Evolutionary conservation across 2,888 invertebrate genomes (phyloP).

Genomic region (Acronicta psi): DNA sequence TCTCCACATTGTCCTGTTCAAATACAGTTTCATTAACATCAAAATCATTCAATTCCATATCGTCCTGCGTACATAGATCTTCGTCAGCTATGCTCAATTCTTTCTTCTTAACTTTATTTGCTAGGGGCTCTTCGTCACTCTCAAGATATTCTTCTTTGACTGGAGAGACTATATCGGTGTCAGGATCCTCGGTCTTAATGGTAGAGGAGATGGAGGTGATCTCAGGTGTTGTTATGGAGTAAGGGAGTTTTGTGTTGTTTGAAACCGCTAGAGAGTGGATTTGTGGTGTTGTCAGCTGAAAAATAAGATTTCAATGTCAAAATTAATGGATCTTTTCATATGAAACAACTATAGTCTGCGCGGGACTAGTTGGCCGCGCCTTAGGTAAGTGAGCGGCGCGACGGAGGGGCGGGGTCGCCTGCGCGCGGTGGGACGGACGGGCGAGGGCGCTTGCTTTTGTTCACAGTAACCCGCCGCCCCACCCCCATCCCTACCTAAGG

Average conservation of each 20-base stretch:
- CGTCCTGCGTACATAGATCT: background rate
- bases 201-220: background rate
- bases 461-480: too few species aligned
- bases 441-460: too few species aligned
- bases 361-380: too few species aligned
- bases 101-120: slow-evolving; percentile 38
- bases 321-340: too few species aligned
- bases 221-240: slow-evolving; percentile 19
- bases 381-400: too few species aligned
- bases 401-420: too few species aligned
- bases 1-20: background rate
- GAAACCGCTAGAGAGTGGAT: slow-evolving; percentile 46
- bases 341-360: too few species aligned
- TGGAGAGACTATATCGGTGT: background rate
- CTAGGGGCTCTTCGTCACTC: slow-evolving; percentile 49
- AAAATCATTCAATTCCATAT: slow-evolving; percentile 5
- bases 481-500: too few species aligned
- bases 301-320: too few species aligned
- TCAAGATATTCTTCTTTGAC: slow-evolving; percentile 34
- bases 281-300: slow-evolving; percentile 56
- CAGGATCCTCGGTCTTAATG: slow-evolving; percentile 7
- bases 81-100: slow-evolving; percentile 10
- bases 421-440: too few species aligned
- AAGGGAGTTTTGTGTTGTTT: slow-evolving; percentile 24
- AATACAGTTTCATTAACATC: background rate